Percentiles rank a stretch among this genome's conserved stretches.
These are phyloP conservation scores for Mesopsocus fuscifrons DNA, from an alignment of 2,888 invertebrate species.

Conservation along the genomic window DNA sequence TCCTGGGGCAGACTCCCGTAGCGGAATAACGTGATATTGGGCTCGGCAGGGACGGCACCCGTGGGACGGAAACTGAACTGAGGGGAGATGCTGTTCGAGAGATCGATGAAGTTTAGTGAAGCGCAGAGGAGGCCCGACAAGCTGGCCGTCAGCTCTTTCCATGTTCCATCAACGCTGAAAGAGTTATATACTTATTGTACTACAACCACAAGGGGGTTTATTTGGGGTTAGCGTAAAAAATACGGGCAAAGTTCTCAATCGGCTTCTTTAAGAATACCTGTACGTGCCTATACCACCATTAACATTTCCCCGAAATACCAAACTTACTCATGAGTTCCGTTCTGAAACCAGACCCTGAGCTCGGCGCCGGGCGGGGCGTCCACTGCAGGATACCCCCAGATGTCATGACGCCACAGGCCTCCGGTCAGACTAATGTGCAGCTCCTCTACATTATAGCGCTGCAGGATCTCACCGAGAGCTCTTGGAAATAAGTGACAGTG, in stretches of 20 bases:
- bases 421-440: constrained; percentile 81
- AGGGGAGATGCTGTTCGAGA: constrained; percentile 66
- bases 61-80: constrained; percentile 62
- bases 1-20: constrained; percentile 90
- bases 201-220: no score
- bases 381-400: constrained; percentile 84
- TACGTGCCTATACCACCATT: no score
- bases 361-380: constrained; percentile 90
- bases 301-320: no score
- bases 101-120: constrained; percentile 84
- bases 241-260: no score
- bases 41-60: constrained; percentile 33
- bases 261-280: no score
- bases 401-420: constrained; percentile 82
- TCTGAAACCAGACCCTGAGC: constrained; percentile 80
- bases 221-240: no score
- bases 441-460: constrained; percentile 69
- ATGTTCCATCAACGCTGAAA: constrained; percentile 55
- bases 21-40: constrained; percentile 29
- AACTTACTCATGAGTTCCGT: constrained; percentile 31
- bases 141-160: constrained; percentile 76
- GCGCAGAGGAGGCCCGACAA: constrained; percentile 92
- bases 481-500: constrained; percentile 79
- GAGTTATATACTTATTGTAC: no score
- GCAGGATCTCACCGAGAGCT: constrained; percentile 71